Base-by-base conservation (phyloP, 2,797 vertebrate genomes). In the Spinus pinus region DNA sequence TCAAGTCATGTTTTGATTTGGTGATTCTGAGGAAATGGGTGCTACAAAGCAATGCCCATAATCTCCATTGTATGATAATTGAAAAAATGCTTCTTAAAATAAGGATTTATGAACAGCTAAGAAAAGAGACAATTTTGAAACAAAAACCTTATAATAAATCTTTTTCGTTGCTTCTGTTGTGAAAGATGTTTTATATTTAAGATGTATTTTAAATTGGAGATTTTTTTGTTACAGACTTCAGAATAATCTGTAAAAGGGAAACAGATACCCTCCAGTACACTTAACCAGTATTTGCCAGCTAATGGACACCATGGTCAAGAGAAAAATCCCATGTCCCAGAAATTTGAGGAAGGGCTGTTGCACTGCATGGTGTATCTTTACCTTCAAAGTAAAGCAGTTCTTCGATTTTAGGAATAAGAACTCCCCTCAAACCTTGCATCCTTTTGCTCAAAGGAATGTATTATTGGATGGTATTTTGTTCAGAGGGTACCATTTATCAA, bases 321-420 rank as follows among this genome's bases (percentile, higher is more conserved):
- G 35, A 8, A 47, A 77, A 66, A 42, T 8, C 16, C 0, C 2
- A 0, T 31, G 41, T n/a, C 22, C 47, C 44, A 65, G 39, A 22
- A 41, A 31, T 21, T 5, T 72, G 28, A 56, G n/a, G 44, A 44
- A 19, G 4, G 18, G 3, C 14, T 70, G 11, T 80, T 37, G 33
- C 3, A 15, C 16, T 79, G n/a, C 4, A 1, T 65, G 27, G 1
- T 82, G 3, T 18, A 12, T 66, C 10, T 61, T 37, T 25, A 54
- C 6, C 6, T 10, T 25, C 15, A 14, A 10, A 62, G 8, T 44
- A 44, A 78, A 51, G 10, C 1, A 9, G 25, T 16, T 56, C n/a
- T 46, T 5, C 77, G 10, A 19, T 8, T 58, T 80, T 77, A 33
- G 41, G 27, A 49, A 14, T 30, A 65, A 24, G 15, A 81, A 6